These are phyloP conservation scores for Eilema sororculum DNA, from an alignment of 2,888 invertebrate species.

Conservation along the genomic window DNA sequence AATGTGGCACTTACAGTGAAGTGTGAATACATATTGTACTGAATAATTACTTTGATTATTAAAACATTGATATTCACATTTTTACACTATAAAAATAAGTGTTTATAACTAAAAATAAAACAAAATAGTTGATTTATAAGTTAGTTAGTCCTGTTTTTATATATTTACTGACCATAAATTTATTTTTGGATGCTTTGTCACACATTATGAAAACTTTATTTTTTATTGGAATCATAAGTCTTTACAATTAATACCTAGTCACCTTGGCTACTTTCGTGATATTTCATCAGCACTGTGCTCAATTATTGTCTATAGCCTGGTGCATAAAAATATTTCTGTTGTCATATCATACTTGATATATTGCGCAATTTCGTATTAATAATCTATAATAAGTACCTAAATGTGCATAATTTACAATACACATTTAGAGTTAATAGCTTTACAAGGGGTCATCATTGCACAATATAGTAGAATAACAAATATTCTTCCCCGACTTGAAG, in stretches of 20 bases:
- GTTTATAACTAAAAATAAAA: not conserved
- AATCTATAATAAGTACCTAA: not conserved
- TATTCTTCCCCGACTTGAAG: not conserved
- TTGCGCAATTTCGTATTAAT: not conserved
- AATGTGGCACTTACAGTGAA: conserved; percentile 59
- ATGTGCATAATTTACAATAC: conserved; percentile 6
- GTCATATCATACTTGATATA: conserved; percentile 11
- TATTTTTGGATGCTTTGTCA: conserved; percentile 44
- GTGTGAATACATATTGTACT: conserved; percentile 43
- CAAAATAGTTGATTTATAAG: conserved; percentile 19
- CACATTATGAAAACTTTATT: conserved; percentile 34
- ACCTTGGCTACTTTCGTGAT: conserved; percentile 15
- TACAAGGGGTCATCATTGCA: not conserved
- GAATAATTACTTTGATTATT: conserved; percentile 44
- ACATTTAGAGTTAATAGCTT: conserved; percentile 9
- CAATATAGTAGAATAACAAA: not conserved
- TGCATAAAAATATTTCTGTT: not conserved
- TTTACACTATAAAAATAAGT: conserved; percentile 8
- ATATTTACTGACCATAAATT: conserved; percentile 31
- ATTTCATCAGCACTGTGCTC: not conserved
- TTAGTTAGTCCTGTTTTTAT: conserved; percentile 31
- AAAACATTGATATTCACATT: conserved; percentile 41
- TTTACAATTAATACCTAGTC: conserved; percentile 21
- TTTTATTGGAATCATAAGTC: conserved; percentile 31
- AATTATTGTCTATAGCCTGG: not conserved